Percentiles rank a stretch among this genome's conserved stretches.
Evolutionary conservation across 2,113 vertebrate species (phyloP).

Genomic region (Sterna hirundo): DNA sequence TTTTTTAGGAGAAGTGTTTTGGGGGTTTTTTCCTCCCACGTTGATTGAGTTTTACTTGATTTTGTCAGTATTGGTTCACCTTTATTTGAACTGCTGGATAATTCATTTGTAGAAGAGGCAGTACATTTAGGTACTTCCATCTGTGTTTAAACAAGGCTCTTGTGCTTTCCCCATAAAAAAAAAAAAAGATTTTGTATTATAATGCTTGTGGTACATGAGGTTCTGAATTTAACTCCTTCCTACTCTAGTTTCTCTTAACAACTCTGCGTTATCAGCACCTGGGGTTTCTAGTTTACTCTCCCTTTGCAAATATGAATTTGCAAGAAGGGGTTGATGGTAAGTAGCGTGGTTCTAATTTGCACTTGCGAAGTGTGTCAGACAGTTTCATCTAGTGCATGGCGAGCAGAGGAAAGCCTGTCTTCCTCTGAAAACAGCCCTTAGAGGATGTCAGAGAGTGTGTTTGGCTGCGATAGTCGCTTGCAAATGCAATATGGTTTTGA

Average conservation of each 20-base stretch:
- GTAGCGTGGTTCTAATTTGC: conserved; percentile 47
- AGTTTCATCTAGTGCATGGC: conserved; percentile 13
- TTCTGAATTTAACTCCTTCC: conserved; percentile 65
- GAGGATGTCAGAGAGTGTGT: background rate
- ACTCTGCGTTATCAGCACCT: conserved; percentile 47
- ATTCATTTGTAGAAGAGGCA: conserved; percentile 63
- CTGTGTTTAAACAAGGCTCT: conserved; percentile 56
- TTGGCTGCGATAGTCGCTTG: background rate
- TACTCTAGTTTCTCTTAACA: conserved; percentile 54
- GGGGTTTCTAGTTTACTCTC: conserved; percentile 68
- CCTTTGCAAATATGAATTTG: conserved; percentile 63
- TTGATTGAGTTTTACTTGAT: conserved; percentile 37
- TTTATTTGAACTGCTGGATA: conserved; percentile 56
- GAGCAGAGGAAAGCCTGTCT: conserved; percentile 50
- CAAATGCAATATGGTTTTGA: conserved; percentile 37
- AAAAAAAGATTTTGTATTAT: conserved; percentile 33
- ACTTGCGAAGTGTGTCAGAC: conserved; percentile 56
- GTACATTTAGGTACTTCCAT: conserved; percentile 68
- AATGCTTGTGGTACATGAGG: conserved; percentile 49
- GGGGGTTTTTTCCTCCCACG: background rate
- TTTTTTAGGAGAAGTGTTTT: background rate
- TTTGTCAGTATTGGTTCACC: conserved; percentile 54
- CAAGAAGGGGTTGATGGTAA: conserved; percentile 60
- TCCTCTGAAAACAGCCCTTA: conserved; percentile 47
- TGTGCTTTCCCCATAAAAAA: conserved; percentile 55